Evolutionary conservation across 2,888 invertebrate species (phyloP).

Genomic region (Stenurella melanura): DNA sequence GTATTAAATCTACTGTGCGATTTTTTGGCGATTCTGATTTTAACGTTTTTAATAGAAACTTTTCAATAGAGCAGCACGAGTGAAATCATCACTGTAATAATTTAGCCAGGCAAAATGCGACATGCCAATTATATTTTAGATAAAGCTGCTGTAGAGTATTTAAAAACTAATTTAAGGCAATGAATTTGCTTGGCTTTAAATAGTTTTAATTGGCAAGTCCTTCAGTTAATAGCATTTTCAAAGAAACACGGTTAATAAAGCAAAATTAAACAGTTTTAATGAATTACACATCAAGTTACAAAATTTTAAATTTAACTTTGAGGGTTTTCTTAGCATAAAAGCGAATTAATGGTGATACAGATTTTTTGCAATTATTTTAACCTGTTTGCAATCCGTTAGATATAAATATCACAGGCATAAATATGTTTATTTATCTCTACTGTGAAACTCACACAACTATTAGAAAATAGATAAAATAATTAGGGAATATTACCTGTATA

Average conservation of each 20-base stretch:
- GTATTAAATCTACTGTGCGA: too few species aligned
- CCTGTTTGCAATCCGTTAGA: too few species aligned
- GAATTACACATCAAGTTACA: neutral
- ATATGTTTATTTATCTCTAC: too few species aligned
- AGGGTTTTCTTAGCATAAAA: neutral
- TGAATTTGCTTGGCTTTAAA: neutral
- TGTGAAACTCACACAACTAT: too few species aligned
- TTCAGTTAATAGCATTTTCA: neutral
- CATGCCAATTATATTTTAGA: neutral
- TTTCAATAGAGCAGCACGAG: neutral
- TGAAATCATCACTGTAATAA: neutral
- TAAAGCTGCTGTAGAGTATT: neutral
- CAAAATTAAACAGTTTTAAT: neutral
- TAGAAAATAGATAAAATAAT: too few species aligned
- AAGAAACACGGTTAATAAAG: neutral
- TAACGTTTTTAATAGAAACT: too few species aligned
- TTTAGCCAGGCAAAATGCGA: neutral
- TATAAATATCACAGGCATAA: too few species aligned
- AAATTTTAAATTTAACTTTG: neutral
- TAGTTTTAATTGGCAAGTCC: neutral
- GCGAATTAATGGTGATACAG: neutral
- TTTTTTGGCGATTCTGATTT: too few species aligned
- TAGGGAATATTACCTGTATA: too few species aligned
- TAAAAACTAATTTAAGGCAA: neutral
- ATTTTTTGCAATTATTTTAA: neutral